Conservation (phyloP, 2,797 vertebrate species). For the Sebastes nivosus region DNA sequence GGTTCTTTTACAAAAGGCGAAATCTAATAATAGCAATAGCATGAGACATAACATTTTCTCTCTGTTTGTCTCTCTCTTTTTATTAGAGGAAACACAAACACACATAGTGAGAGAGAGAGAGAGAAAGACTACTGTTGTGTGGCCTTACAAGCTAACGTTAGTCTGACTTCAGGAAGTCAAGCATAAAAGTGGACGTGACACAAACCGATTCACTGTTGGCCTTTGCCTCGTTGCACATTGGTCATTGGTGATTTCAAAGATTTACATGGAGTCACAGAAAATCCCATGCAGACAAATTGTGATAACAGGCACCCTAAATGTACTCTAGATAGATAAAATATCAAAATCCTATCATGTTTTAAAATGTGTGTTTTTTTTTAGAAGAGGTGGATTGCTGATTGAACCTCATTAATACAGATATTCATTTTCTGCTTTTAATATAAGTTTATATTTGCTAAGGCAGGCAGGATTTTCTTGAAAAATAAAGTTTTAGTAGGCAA, state of each 20-base stretch:
- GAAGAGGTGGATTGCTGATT: neutral
- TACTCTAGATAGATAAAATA: neutral
- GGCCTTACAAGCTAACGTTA: conserved; percentile 37
- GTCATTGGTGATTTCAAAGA: conserved; percentile 48
- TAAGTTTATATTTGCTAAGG: neutral
- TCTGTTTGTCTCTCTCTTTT: neutral
- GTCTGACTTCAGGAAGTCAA: conserved; percentile 73
- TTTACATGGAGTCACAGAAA: conserved; percentile 17
- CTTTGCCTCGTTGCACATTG: conserved; percentile 57
- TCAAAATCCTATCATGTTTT: neutral
- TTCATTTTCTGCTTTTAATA: neutral
- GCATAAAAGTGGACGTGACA: conserved; percentile 81
- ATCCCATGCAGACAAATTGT: conserved; percentile 16
- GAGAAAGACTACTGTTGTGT: conserved; percentile 5
- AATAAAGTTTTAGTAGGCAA: neutral
- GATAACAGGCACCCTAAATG: neutral
- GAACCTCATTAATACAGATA: neutral
- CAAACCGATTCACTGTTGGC: conserved; percentile 53
- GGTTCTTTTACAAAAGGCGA: conserved; percentile 7
- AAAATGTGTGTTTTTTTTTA: neutral
- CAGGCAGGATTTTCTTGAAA: neutral
- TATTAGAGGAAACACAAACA: conserved; percentile 8
- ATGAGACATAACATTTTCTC: conserved; percentile 21
- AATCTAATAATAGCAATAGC: conserved; percentile 46
- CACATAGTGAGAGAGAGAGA: neutral